phyloP scores from a whole-genome alignment of 2,797 vertebrate species.

The Pseudochaenichthys georgianus region DNA sequence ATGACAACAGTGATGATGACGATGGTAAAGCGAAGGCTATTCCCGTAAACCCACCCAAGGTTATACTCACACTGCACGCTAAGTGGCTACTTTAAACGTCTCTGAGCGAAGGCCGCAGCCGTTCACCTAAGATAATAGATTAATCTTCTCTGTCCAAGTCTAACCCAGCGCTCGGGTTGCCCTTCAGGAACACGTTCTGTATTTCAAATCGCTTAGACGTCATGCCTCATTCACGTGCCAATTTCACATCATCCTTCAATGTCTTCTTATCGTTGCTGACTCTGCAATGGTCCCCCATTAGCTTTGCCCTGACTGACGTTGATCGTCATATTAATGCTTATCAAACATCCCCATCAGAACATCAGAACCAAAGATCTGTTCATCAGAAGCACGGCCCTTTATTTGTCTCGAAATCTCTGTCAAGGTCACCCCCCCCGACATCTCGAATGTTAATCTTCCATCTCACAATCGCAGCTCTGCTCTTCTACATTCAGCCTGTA shows the following conservation, averaged over 20 bases:
- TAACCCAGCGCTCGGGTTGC: constrained; percentile 26
- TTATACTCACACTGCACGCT: constrained; percentile 52
- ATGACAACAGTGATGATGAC: constrained; percentile 20
- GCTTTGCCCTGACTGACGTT: constrained; percentile 52
- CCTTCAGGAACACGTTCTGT: constrained; percentile 52
- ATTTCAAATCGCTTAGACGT: constrained; percentile 48
- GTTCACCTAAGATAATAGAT: constrained; percentile 66
- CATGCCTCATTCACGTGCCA: constrained; percentile 57
- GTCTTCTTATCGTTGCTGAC: constrained; percentile 72
- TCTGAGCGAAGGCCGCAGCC: constrained; percentile 57
- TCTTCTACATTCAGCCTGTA: constrained; percentile 53
- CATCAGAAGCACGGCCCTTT: constrained; percentile 7
- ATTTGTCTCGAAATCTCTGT: constrained; percentile 34
- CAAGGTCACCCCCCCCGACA: constrained; percentile 64
- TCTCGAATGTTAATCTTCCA: constrained; percentile 26
- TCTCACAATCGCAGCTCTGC: constrained; percentile 44
- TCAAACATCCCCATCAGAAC: constrained; percentile 42
- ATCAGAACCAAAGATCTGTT: constrained; percentile 23
- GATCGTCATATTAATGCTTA: constrained; percentile 47
- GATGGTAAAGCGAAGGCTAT: constrained; percentile 39
- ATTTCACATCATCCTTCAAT: constrained; percentile 63
- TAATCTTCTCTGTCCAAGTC: constrained; percentile 35
- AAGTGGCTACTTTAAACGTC: constrained; percentile 52
- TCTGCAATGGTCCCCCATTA: constrained; percentile 55
- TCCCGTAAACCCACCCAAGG: constrained; percentile 61